Evolutionary conservation across 2,888 invertebrate genomes (phyloP).

Genomic region (Phyllotreta cruciferae): DNA sequence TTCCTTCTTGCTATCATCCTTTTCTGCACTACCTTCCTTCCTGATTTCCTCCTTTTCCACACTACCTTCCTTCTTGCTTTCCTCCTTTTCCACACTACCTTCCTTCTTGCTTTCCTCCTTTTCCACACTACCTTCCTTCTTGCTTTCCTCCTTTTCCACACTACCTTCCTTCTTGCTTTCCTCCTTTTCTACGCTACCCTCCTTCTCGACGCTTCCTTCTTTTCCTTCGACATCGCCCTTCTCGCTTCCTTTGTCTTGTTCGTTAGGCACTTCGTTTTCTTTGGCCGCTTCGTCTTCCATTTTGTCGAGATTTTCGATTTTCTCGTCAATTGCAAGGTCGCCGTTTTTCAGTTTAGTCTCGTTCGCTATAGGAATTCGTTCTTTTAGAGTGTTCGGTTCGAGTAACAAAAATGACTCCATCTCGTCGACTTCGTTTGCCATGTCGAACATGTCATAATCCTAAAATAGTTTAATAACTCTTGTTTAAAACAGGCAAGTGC

Average conservation of each 20-base stretch:
- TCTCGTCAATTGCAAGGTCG: conserved; percentile 50
- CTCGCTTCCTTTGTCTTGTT: conserved; percentile 31
- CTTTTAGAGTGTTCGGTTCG: conserved; percentile 65
- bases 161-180: conserved; percentile 29
- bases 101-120: conserved; percentile 18
- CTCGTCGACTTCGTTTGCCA: conserved; percentile 89
- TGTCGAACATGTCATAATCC: conserved; percentile 93
- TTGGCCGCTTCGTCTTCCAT: conserved; percentile 35
- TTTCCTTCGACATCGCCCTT: conserved; percentile 29
- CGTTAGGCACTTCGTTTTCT: conserved; percentile 45
- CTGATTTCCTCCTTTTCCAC: conserved; percentile 19
- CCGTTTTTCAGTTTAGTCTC: conserved; percentile 58
- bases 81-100: conserved; percentile 30
- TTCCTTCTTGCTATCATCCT: conserved; percentile 30
- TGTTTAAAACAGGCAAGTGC: too few species aligned
- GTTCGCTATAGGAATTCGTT: conserved; percentile 58
- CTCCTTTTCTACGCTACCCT: conserved; percentile 8
- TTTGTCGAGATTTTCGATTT: conserved; percentile 36
- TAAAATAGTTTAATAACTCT: conserved; percentile 57
- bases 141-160: conserved; percentile 34
- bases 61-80: too few species aligned
- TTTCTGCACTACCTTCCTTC: conserved; percentile 35
- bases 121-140: conserved; percentile 26
- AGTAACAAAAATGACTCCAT: conserved; percentile 87
- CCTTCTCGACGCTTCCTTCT: conserved; percentile 7